These are phyloP conservation scores for Drosophila anomelani DNA, from an alignment of 2,888 invertebrate genomes.

Conservation along the genomic window DNA sequence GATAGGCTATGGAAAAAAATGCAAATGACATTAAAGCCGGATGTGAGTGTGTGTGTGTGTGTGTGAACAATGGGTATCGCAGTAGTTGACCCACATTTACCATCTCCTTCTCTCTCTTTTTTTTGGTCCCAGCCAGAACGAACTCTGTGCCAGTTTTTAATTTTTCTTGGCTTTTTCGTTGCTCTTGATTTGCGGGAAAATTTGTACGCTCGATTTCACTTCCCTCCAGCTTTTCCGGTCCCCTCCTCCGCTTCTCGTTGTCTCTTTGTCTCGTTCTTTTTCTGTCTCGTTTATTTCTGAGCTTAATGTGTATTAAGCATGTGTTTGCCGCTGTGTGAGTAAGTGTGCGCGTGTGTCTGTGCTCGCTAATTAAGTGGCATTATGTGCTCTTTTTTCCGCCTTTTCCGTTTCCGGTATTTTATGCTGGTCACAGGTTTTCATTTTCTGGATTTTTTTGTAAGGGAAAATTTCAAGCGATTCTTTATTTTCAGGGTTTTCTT, in stretches of 20 bases:
- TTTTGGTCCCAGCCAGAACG: constrained; percentile 1
- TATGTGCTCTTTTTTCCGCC: constrained; percentile 57
- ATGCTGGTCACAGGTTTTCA: constrained; percentile 40
- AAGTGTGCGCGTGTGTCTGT: constrained; percentile 30
- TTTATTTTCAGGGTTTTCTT: neutral
- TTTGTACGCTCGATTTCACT: constrained; percentile 46
- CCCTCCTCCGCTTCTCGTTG: neutral
- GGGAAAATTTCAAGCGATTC: neutral
- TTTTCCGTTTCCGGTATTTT: constrained; percentile 26
- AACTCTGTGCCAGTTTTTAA: constrained; percentile 39
- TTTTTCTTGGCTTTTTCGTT: constrained; percentile 45
- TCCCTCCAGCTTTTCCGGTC: neutral
- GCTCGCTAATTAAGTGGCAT: constrained; percentile 49
- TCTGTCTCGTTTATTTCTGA: constrained; percentile 14
- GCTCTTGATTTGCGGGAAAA: constrained; percentile 59
- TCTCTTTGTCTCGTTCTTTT: neutral
- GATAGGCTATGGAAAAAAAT: constrained; percentile 53
- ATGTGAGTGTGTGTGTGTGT: constrained; percentile 33
- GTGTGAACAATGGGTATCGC: constrained; percentile 52
- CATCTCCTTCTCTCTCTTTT: constrained; percentile 3
- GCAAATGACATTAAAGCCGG: constrained; percentile 73
- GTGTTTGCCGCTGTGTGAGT: constrained; percentile 29
- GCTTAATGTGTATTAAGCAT: constrained; percentile 44
- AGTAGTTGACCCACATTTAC: constrained; percentile 72
- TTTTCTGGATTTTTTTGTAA: neutral